Percentiles rank a stretch among this genome's conserved stretches.
Conservation (phyloP, 2,797 vertebrate genomes). For the Triplophysa bombifrons region DNA sequence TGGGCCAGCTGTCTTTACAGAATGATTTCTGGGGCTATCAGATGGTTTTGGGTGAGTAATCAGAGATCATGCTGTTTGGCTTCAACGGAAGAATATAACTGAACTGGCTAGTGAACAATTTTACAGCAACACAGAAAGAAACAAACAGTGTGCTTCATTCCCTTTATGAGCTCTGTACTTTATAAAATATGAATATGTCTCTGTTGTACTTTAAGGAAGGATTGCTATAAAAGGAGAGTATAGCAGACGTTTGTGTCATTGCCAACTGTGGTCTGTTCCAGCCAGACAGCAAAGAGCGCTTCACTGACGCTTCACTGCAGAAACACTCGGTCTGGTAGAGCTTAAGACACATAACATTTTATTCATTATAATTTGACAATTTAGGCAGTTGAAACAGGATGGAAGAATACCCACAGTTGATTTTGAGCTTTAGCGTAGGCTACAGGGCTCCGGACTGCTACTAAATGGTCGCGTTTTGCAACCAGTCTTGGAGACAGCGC, state of each 20-base stretch:
- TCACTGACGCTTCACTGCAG: not conserved
- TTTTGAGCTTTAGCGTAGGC: no score
- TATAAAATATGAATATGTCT: not conserved
- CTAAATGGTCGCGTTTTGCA: no score
- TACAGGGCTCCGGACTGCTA: no score
- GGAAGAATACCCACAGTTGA: no score
- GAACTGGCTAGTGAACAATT: not conserved
- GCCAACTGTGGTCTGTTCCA: not conserved
- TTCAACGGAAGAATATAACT: slow-evolving; percentile 1
- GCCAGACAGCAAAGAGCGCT: not conserved
- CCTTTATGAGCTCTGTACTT: not conserved
- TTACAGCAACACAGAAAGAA: not conserved
- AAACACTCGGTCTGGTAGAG: not conserved
- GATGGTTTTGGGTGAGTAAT: slow-evolving; percentile 44
- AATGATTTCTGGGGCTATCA: slow-evolving; percentile 43
- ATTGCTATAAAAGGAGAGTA: no score
- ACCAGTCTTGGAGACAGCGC: no score
- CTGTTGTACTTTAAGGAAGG: no score
- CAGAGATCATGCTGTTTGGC: slow-evolving; percentile 45
- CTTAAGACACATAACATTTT: not conserved
- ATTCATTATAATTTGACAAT: not conserved
- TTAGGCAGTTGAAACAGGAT: not conserved
- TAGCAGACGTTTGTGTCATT: not conserved
- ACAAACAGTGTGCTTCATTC: not conserved
- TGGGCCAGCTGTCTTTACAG: slow-evolving; percentile 42